Evolutionary conservation across 2,113 vertebrate genomes (phyloP).

Genomic region (Carassius auratus): DNA sequence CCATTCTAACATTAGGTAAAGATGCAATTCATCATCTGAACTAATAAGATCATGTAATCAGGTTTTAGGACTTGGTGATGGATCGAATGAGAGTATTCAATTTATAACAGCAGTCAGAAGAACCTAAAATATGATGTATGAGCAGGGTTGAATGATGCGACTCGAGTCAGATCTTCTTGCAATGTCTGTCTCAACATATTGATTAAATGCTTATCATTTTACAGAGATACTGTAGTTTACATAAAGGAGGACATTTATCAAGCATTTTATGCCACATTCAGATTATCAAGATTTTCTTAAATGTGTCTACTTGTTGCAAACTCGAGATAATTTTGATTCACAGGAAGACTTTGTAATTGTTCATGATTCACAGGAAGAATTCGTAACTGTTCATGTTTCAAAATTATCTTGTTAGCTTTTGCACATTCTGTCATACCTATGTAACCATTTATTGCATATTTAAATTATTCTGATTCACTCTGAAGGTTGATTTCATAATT

Average conservation of each 20-base stretch:
- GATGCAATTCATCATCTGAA: neutral
- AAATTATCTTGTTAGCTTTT: neutral
- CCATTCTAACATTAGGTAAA: slow-evolving; percentile 4
- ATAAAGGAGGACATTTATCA: neutral
- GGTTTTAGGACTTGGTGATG: slow-evolving; percentile 5
- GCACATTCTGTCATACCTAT: neutral
- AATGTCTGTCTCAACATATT: neutral
- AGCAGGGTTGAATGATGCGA: neutral
- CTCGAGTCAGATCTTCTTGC: neutral
- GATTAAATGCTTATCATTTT: neutral
- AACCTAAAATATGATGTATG: neutral
- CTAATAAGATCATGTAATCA: neutral
- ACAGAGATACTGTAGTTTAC: neutral
- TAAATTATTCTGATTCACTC: neutral
- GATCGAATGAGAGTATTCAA: neutral
- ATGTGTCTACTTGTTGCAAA: neutral
- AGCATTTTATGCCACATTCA: neutral
- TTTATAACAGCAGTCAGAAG: neutral
- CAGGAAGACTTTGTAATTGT: neutral
- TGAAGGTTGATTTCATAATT: neutral
- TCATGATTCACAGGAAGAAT: too few species aligned
- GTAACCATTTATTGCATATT: neutral
- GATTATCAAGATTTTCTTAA: neutral
- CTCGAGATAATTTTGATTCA: neutral
- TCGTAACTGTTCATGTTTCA: neutral